Conservation (phyloP, 2,113 vertebrate species). For the Cyphomyrus plagiostoma region DNA sequence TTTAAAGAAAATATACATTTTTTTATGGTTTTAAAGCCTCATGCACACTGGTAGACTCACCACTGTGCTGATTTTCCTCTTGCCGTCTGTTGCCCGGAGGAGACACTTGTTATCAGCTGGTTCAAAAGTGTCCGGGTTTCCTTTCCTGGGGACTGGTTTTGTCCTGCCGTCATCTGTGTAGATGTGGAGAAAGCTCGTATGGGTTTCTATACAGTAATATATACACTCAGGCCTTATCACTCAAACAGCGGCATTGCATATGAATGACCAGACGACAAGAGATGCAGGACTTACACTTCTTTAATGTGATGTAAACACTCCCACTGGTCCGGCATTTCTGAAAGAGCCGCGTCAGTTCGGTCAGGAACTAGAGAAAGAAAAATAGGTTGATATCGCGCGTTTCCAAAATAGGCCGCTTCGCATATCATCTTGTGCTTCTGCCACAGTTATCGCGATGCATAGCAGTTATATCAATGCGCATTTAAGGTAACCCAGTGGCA, state of each 20-base stretch:
- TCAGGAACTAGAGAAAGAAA: slow-evolving; percentile 76
- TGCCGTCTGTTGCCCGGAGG: slow-evolving; percentile 90
- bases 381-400: neutral
- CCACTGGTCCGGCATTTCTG: slow-evolving; percentile 89
- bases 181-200: neutral
- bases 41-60: slow-evolving; percentile 54
- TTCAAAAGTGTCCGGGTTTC: slow-evolving; percentile 75
- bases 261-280: neutral
- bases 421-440: neutral
- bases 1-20: neutral
- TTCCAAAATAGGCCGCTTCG: neutral
- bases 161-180: slow-evolving; percentile 86
- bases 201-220: neutral
- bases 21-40: neutral
- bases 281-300: slow-evolving; percentile 78
- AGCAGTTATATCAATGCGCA: neutral
- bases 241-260: neutral
- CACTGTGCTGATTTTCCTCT: slow-evolving; percentile 97
- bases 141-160: slow-evolving; percentile 85
- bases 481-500: neutral
- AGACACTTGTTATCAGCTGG: slow-evolving; percentile 95
- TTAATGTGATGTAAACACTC: slow-evolving; percentile 91
- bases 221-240: neutral
- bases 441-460: neutral
- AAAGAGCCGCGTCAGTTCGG: slow-evolving; percentile 92